Evolutionary conservation across 2,888 invertebrate species (phyloP).

Genomic region (Notocelia uddmanniana): DNA sequence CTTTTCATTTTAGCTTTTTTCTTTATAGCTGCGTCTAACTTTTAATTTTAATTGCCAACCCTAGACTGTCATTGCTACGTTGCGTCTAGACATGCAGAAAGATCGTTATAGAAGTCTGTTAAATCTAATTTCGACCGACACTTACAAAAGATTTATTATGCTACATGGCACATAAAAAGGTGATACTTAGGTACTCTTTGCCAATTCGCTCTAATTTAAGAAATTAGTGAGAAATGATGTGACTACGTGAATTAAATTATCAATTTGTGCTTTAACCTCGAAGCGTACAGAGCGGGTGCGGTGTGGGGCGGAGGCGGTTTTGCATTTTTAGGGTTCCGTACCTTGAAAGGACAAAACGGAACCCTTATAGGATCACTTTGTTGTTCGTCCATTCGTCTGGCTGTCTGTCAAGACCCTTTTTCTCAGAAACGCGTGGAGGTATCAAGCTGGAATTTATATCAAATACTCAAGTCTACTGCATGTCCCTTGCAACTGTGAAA

Average conservation of each 20-base stretch:
- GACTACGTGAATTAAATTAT: neutral
- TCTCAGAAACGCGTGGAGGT: no score
- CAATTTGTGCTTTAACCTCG: no score
- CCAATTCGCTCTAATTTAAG: neutral
- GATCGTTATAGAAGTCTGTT: neutral
- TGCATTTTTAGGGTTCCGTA: no score
- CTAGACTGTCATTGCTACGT: constrained; percentile 5
- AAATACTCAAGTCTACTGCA: no score
- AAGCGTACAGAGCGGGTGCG: no score
- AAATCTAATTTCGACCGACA: neutral
- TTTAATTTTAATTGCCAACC: constrained; percentile 28
- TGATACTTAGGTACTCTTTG: neutral
- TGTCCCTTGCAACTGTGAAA: no score
- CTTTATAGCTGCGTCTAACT: constrained; percentile 8
- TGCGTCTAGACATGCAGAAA: neutral
- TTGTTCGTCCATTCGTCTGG: no score
- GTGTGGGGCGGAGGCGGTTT: no score
- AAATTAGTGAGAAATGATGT: neutral
- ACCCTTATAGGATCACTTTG: no score
- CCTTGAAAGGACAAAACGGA: no score
- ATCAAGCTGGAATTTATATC: no score
- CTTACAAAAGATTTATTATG: neutral
- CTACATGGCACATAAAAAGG: neutral
- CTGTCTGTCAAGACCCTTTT: no score
- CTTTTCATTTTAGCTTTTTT: constrained; percentile 35